phyloP scores from a whole-genome alignment of 2,113 vertebrate genomes.

The Dipodomys merriami region DNA sequence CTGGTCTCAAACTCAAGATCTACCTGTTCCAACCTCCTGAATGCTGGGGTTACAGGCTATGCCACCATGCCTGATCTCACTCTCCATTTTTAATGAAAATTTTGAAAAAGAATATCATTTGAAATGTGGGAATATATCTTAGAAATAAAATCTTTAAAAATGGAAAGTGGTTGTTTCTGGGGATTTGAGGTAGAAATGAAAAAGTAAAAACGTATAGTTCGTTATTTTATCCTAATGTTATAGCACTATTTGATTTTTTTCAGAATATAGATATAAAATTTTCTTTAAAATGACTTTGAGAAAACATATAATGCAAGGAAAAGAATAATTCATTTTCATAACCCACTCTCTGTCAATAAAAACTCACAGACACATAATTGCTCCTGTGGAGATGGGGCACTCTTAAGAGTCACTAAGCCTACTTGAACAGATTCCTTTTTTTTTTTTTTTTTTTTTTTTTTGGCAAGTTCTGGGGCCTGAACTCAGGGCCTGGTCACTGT shows the following conservation, averaged over 20 bases:
- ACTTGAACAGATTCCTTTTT: background rate
- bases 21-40: no score
- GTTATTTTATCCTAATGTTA: background rate
- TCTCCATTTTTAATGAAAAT: background rate
- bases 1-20: no score
- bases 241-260: constrained; percentile 4
- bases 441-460: no score
- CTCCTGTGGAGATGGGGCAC: background rate
- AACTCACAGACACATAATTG: background rate
- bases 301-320: background rate
- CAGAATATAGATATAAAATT: background rate
- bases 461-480: no score
- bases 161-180: constrained; percentile 7
- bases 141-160: constrained; percentile 12
- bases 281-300: constrained; percentile 6
- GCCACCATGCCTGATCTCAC: no score
- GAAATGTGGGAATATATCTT: background rate
- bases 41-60: no score
- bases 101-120: background rate
- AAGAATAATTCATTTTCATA: background rate
- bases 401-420: background rate
- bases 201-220: background rate
- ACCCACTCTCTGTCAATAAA: background rate
- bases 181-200: background rate
- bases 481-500: no score